phyloP scores from a whole-genome alignment of 92 coral and sea anemone species.

The Bergia sp. region DNA sequence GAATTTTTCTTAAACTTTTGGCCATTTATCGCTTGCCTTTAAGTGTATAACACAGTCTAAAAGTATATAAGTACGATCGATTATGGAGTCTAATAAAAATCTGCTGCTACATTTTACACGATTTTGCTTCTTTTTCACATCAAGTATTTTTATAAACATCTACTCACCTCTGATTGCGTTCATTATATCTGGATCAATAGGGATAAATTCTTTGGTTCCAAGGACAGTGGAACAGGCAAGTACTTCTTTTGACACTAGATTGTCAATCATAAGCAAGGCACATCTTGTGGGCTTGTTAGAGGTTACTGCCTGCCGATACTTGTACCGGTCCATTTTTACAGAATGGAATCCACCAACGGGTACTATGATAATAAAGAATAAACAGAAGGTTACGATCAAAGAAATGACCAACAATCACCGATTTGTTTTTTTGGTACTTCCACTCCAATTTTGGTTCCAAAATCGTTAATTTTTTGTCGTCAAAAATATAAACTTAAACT shows the following conservation, averaged over 20 bases:
- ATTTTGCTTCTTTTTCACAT: too few relatives aligned
- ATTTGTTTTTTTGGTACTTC: neutral
- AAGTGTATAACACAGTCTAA: too few relatives aligned
- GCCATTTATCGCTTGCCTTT: too few relatives aligned
- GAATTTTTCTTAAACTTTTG: too few relatives aligned
- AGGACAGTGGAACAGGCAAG: neutral
- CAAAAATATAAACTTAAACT: too few relatives aligned
- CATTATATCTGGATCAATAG: neutral
- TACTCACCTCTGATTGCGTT: constrained; percentile 9
- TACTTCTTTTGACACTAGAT: neutral
- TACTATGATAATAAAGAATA: neutral
- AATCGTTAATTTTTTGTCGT: too few relatives aligned
- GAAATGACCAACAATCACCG: neutral
- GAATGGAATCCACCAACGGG: neutral
- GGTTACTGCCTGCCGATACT: neutral
- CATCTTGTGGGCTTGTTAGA: neutral
- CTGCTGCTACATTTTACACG: too few relatives aligned
- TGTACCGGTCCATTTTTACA: neutral
- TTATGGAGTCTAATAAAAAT: too few relatives aligned
- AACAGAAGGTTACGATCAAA: constrained; percentile 13
- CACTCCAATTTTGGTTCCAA: too few relatives aligned
- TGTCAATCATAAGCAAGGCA: neutral
- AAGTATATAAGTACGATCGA: too few relatives aligned
- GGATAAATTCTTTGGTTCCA: neutral
- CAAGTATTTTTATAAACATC: neutral